Evolutionary conservation across 2,797 vertebrate genomes (phyloP).

Genomic region (Eospalax fontanierii): DNA sequence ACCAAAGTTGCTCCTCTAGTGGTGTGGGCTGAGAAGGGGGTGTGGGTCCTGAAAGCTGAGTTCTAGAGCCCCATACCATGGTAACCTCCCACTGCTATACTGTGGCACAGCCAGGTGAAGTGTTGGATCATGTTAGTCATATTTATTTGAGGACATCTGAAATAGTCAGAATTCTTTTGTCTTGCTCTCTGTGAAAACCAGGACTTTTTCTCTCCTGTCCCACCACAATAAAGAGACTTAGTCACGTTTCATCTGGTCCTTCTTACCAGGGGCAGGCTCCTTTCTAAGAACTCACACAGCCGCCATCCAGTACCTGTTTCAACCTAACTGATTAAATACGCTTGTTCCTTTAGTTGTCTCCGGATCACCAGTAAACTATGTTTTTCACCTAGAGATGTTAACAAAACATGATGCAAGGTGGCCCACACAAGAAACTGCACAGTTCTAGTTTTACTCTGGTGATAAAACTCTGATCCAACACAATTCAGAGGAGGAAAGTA

Average conservation of each 20-base stretch:
- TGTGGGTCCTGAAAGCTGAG: conserved; percentile 22
- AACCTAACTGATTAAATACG: neutral
- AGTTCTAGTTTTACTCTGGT: neutral
- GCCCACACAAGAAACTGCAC: conserved; percentile 7
- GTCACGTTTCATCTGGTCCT: neutral
- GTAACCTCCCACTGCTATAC: neutral
- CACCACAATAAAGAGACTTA: neutral
- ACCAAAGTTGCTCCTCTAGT: neutral
- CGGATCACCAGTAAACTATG: neutral
- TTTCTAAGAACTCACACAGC: neutral
- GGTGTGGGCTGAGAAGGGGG: neutral
- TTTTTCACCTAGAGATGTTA: neutral
- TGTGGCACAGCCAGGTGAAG: neutral
- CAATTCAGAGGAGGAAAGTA: neutral
- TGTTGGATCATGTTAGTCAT: neutral
- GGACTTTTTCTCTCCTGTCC: neutral
- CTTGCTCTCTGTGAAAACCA: neutral
- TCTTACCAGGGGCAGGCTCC: neutral
- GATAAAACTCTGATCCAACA: neutral
- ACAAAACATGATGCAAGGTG: neutral
- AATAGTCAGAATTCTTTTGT: neutral
- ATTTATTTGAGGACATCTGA: conserved; percentile 32
- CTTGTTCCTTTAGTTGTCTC: neutral
- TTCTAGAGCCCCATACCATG: neutral
- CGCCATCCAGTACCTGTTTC: neutral